These are phyloP conservation scores for Micropoecilia bifurca DNA, from an alignment of 2,797 vertebrate species.

Conservation along the genomic window DNA sequence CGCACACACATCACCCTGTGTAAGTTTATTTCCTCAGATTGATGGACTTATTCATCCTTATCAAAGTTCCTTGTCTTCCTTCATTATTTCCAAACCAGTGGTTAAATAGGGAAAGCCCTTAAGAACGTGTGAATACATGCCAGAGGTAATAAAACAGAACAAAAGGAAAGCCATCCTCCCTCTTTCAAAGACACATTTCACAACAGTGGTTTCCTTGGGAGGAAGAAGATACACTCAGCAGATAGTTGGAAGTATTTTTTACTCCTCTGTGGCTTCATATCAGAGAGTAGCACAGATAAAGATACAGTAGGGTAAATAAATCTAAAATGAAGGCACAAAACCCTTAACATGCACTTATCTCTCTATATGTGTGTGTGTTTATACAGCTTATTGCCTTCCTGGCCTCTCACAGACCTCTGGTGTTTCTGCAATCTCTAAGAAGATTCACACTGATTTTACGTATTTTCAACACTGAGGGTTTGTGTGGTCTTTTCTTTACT, in stretches of 20 bases:
- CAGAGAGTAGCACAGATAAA: constrained; percentile 77
- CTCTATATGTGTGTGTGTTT: constrained; percentile 33
- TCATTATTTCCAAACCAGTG: constrained; percentile 82
- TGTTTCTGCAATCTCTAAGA: constrained; percentile 50
- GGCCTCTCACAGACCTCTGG: constrained; percentile 25
- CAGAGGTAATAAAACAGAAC: constrained; percentile 80
- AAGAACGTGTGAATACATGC: constrained; percentile 79
- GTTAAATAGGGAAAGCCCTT: constrained; percentile 83
- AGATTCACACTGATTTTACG: constrained; percentile 40
- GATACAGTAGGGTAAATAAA: constrained; percentile 80
- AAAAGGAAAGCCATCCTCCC: constrained; percentile 39
- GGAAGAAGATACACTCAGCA: constrained; percentile 75
- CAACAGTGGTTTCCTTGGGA: constrained; percentile 65
- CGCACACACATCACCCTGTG: constrained; percentile 19
- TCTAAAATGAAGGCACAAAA: constrained; percentile 77
- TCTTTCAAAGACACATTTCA: constrained; percentile 31
- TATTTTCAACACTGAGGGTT: constrained; percentile 45
- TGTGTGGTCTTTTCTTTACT: constrained; percentile 35
- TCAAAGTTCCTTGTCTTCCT: constrained; percentile 76
- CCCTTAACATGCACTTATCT: constrained; percentile 68
- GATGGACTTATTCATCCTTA: constrained; percentile 80
- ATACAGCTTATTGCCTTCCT: constrained; percentile 53
- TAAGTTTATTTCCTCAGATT: constrained; percentile 73
- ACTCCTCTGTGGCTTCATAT: constrained; percentile 72
- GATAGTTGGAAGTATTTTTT: constrained; percentile 80